Percentiles rank a stretch among this genome's conserved stretches.
phyloP scores from a whole-genome alignment of 2,888 invertebrate genomes.

The Chaetogeoica ovagalla region DNA sequence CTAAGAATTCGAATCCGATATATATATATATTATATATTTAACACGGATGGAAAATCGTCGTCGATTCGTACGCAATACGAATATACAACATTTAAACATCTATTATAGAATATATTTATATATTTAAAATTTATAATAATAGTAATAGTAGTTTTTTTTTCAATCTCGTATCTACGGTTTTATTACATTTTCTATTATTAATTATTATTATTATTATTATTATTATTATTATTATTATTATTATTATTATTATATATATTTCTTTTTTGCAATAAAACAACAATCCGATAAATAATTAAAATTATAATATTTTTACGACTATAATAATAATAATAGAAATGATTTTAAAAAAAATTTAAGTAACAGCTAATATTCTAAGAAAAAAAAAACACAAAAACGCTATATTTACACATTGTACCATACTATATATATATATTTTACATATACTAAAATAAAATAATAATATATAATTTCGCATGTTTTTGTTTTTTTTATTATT shows the following conservation, averaged over 20 bases:
- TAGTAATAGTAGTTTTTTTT: conserved; percentile 23
- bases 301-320: conserved; percentile 25
- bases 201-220: conserved; percentile 7
- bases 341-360: neutral
- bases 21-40: neutral
- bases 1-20: conserved; percentile 45
- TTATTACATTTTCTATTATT: conserved; percentile 17
- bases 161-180: neutral
- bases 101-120: conserved; percentile 17
- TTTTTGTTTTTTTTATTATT: neutral
- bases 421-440: conserved; percentile 1
- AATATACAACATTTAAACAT: conserved; percentile 17
- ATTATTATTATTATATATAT: neutral
- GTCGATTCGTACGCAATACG: conserved; percentile 17
- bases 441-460: conserved; percentile 36
- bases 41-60: conserved; percentile 35
- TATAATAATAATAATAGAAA: conserved; percentile 13
- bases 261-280: conserved; percentile 8
- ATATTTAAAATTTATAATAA: neutral
- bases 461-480: conserved; percentile 42
- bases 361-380: conserved; percentile 25
- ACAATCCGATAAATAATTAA: conserved; percentile 42
- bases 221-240: neutral
- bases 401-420: conserved; percentile 40
- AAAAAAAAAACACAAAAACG: conserved; percentile 13